Percentiles rank a stretch among this genome's conserved stretches.
phyloP scores from a whole-genome alignment of 1,140 invertebrate species.

The Drosophila tristis region DNA sequence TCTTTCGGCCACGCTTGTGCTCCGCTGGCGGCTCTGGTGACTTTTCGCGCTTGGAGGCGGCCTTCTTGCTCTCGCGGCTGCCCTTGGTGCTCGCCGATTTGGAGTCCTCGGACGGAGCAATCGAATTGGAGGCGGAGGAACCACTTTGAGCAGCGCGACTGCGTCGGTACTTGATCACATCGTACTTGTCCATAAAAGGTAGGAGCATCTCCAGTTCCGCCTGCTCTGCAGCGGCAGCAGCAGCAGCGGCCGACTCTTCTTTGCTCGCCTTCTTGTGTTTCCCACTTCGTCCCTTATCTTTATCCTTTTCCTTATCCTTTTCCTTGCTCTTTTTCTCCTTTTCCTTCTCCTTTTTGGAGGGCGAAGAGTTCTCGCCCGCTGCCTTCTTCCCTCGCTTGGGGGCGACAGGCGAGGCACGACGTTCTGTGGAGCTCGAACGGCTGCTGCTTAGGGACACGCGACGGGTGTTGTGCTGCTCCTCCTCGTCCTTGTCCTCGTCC shows the following conservation, averaged over 20 bases:
- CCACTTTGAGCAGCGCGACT: constrained; percentile 83
- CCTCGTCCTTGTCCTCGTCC: constrained; percentile 57
- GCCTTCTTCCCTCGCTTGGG: constrained; percentile 42
- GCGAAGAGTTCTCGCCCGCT: background rate
- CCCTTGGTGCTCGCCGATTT: constrained; percentile 54
- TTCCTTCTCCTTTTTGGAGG: constrained; percentile 36
- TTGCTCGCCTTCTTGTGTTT: constrained; percentile 63
- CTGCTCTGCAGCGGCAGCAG: constrained; percentile 69
- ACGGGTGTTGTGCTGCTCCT: constrained; percentile 35
- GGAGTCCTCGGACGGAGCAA: constrained; percentile 57
- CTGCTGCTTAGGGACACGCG: constrained; percentile 64
- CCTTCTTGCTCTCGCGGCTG: constrained; percentile 40
- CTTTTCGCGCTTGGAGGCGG: constrained; percentile 40
- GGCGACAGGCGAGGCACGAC: constrained; percentile 19
- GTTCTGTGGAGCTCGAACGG: constrained; percentile 42
- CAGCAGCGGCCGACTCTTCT: constrained; percentile 61
- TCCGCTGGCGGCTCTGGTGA: constrained; percentile 34
- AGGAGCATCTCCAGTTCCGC: constrained; percentile 74
- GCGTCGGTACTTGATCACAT: constrained; percentile 88
- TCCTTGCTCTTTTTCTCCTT: constrained; percentile 44
- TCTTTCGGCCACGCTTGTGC: constrained; percentile 59
- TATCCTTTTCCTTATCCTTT: constrained; percentile 48
- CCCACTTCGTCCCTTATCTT: constrained; percentile 37
- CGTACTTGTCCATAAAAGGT: constrained; percentile 85
- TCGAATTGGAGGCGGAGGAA: constrained; percentile 52